Evolutionary conservation across 2,797 vertebrate species (phyloP), one percentile per base, ranked within the genome.

Genomic region (Helicolenus hilgendorfi): DNA sequence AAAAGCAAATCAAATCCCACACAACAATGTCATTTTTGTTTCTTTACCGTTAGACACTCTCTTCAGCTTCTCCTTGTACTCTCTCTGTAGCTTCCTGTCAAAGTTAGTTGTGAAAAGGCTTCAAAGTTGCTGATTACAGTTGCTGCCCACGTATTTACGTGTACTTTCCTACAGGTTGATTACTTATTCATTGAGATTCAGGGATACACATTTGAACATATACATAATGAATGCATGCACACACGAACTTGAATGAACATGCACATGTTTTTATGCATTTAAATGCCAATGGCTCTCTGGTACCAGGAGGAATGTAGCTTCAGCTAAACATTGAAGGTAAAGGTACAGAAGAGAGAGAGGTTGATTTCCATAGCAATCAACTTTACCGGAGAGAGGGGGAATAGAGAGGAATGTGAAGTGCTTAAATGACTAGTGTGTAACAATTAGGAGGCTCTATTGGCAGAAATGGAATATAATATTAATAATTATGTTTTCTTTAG

Each of bases 1-100:
- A 90, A 93, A 89, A 85, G 78, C 79, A 88, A 86, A 92, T 85
- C 81, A 86, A 85, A 90, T 91, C 62, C 83, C 78, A 84, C 80
- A 90, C 65, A 81, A 84, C 77, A 90, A 76, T 92, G 78, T 79
- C 24, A 81, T 74, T 86, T 86, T 82, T 78, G 31, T 81, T 85
- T 87, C 62, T 87, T 78, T 76, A 72, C 72, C 22, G 26, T 72
- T 41, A 73, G 77, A 74, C 58, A 41, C 53, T 36, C 41, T 75
- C 14, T 58, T 80, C 72, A 24, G 58, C 79, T 79, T 87, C 11
- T 7, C 10, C 41, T 82, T 64, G 27, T 83, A 38, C 14, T 73
- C 72, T 27, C 55, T 69, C 81, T 82, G 18, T 15, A 29, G 79
- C 22, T 80, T 68, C 9, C 14, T 62, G 33, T 81, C 71, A 70